A percentile compares a stretch with the other conserved stretches of the same genome.
phyloP scores from a whole-genome alignment of 1,140 invertebrate species.

The Leptinotarsa defecta region DNA sequence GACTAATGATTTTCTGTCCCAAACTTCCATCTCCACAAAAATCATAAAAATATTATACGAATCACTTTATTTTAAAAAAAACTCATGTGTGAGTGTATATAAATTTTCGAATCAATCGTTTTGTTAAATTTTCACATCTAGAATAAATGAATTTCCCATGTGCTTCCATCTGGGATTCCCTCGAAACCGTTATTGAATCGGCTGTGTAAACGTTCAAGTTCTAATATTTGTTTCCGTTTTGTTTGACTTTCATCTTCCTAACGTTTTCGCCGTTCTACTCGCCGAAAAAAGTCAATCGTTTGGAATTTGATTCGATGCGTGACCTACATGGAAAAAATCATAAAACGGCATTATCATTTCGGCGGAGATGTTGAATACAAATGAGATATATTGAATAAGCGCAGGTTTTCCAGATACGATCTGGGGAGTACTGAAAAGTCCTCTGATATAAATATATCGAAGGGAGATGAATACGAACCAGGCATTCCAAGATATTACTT shows the following conservation, averaged over 20 bases:
- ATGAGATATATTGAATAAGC: background rate
- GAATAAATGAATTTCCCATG: background rate
- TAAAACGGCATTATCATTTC: background rate
- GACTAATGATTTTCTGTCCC: no score
- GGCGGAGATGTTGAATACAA: background rate
- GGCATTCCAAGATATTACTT: no score
- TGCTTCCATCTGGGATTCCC: background rate
- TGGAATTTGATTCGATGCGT: background rate
- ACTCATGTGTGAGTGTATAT: no score
- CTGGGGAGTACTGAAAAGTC: no score
- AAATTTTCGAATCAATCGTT: no score
- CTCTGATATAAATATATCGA: no score
- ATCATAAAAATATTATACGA: no score
- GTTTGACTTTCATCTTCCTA: background rate
- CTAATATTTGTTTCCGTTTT: background rate
- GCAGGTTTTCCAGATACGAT: no score
- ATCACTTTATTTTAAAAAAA: no score
- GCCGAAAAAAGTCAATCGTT: background rate
- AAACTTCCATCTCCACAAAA: no score
- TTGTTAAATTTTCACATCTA: no score
- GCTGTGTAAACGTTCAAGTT: background rate
- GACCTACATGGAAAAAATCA: conserved; percentile 5
- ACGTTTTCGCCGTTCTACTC: background rate
- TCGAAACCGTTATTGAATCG: background rate
- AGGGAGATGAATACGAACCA: no score